Evolutionary conservation across 2,888 invertebrate species (phyloP).

Genomic region (Spodoptera littoralis): DNA sequence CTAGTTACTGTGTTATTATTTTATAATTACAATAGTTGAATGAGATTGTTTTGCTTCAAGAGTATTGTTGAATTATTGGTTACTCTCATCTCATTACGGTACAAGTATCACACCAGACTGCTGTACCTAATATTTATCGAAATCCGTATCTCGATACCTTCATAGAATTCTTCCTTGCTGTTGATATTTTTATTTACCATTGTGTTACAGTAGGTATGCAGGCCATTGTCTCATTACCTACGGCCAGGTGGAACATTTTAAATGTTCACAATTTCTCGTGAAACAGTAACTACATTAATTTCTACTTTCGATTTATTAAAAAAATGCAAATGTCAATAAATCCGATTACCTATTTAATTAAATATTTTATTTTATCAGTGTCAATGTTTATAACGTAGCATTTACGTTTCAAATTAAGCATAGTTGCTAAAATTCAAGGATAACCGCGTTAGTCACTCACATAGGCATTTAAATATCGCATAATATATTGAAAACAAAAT

Average conservation of each 20-base stretch:
- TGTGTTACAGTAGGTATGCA: background rate
- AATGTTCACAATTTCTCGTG: too few species aligned
- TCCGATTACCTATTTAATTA: background rate
- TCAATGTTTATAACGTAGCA: background rate
- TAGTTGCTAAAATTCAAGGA: conserved; percentile 6
- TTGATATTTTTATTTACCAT: conserved; percentile 2
- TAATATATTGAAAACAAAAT: conserved; percentile 1
- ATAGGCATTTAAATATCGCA: background rate
- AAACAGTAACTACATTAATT: too few species aligned
- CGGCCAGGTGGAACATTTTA: background rate
- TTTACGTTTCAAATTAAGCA: background rate
- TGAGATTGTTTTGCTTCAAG: too few species aligned
- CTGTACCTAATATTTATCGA: conserved; percentile 1
- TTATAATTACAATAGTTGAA: too few species aligned
- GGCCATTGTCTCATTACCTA: conserved; percentile 12
- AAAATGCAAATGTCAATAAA: too few species aligned
- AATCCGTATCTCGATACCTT: conserved; percentile 18
- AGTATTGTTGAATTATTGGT: background rate
- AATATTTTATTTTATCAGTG: background rate
- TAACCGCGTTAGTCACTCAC: conserved; percentile 2
- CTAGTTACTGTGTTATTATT: too few species aligned
- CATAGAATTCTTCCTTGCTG: conserved; percentile 23
- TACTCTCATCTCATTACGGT: background rate
- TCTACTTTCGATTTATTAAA: too few species aligned
- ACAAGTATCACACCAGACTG: background rate